Base-by-base conservation (phyloP, 2,113 vertebrate genomes). In the Mystacornis crossleyi region DNA sequence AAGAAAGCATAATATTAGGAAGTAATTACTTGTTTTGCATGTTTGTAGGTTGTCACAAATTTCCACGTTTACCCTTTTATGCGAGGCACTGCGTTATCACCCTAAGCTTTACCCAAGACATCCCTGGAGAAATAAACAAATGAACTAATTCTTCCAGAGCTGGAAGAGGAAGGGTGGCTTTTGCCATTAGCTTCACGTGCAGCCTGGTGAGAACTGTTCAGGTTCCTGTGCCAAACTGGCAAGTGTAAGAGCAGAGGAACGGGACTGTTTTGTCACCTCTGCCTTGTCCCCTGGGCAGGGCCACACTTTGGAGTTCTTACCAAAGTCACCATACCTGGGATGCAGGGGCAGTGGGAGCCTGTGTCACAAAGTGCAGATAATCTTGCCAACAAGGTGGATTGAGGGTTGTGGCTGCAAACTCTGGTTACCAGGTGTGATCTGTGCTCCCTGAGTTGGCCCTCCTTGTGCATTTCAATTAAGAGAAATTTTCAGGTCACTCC, bases 51-150 rank as follows among this genome's bases (percentile, higher is more conserved):
- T 45, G 25, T 55, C 26, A 54, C 31, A 65, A 14, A 42, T 81
- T 64, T 84, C 43, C 28, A 19, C 42, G 43, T 31, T 66, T 74
- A n/a, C 31, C 28, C 42, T 71, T 79, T 66, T 45, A 34, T 2
- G 14, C 1, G 4, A 80, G 74, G 38, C 33, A 54, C 13, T 75
- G 31, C 0, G 0, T 67, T 64, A 67, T 6, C 2, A 8, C 29
- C 5, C 43, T 70, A 53, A 67, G 25, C 19, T 17, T 54, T 64
- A 71, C 57, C 47, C 48, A 45, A 71, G 60, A 57, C 33, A 28
- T 36, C 34, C 18, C 33, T 48, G 36, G 33, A 66, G 26, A 71
- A 66, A 53, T 34, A 36, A 65, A 66, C 18, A 42, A 24, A 6
- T 34, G 33, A 82, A 48, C 10, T 26, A 34, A 17, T 66, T 57